Conservation (phyloP, 2,888 invertebrate species). For the Amphimallon solstitiale region DNA sequence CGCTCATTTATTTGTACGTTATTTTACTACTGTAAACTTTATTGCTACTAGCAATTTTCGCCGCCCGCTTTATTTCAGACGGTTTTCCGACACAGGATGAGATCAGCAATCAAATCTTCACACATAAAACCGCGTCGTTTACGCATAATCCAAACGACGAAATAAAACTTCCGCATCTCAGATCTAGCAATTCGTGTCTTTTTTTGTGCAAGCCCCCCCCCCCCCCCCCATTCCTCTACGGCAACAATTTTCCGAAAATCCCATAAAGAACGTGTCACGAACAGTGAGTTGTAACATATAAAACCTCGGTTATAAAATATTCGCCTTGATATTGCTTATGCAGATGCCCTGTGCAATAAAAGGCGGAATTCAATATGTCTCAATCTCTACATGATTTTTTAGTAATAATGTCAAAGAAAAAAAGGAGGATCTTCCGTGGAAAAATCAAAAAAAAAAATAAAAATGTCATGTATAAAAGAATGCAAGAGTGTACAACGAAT, state of each 20-base stretch:
- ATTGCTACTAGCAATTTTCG: neutral
- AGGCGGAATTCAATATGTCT: constrained; percentile 49
- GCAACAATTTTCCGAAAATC: constrained; percentile 34
- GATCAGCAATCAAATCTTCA: constrained; percentile 8
- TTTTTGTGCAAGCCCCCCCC: neutral
- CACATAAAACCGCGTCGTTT: constrained; percentile 17
- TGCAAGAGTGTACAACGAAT: constrained; percentile 8
- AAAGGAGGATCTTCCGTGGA: neutral
- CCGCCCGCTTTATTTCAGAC: neutral
- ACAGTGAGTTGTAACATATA: constrained; percentile 49
- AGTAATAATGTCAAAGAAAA: constrained; percentile 29
- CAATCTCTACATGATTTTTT: constrained; percentile 38
- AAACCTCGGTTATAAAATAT: constrained; percentile 45
- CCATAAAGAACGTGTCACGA: constrained; percentile 47
- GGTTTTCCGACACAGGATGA: neutral
- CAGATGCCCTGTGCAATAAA: constrained; percentile 47
- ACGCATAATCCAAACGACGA: constrained; percentile 14
- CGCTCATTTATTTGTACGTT: too few species aligned
- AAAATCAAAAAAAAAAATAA: neutral
- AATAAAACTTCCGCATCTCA: constrained; percentile 26
- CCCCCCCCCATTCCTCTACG: neutral
- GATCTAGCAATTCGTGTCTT: constrained; percentile 20
- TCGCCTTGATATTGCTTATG: constrained; percentile 47
- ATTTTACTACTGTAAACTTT: neutral
- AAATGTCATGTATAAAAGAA: neutral